These are phyloP conservation scores for Drosophila suzukii DNA, from an alignment of 1,140 invertebrate species.

Conservation along the genomic window DNA sequence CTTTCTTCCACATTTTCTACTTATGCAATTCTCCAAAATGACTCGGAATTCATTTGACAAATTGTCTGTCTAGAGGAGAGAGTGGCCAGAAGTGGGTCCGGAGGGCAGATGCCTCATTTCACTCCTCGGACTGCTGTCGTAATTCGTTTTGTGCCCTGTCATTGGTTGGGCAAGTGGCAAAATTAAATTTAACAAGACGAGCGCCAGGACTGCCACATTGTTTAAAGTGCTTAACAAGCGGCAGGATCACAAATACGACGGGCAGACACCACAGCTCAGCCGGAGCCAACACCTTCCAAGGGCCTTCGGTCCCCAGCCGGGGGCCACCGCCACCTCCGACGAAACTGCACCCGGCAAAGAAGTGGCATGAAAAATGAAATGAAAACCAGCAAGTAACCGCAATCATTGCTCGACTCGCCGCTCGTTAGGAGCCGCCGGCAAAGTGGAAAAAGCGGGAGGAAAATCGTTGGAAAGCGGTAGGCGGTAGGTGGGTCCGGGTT, in stretches of 20 bases:
- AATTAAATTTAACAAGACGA: constrained; percentile 78
- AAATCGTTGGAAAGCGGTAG: background rate
- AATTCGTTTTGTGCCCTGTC: constrained; percentile 67
- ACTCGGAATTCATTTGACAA: constrained; percentile 80
- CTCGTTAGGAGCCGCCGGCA: constrained; percentile 59
- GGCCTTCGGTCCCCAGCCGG: background rate
- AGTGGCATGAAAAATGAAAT: constrained; percentile 78
- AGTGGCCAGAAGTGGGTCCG: background rate
- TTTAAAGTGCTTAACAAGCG: constrained; percentile 80
- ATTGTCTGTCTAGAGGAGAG: constrained; percentile 48
- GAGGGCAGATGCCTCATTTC: constrained; percentile 31
- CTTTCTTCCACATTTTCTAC: constrained; percentile 21
- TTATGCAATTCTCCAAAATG: constrained; percentile 77
- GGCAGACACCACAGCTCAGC: constrained; percentile 11
- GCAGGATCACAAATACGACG: constrained; percentile 1
- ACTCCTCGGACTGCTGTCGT: constrained; percentile 42
- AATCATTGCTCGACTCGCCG: constrained; percentile 78
- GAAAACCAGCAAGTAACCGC: constrained; percentile 78
- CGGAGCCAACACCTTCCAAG: constrained; percentile 38
- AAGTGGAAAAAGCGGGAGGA: constrained; percentile 1
- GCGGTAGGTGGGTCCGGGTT: background rate
- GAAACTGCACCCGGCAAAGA: constrained; percentile 7
- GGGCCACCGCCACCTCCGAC: background rate
- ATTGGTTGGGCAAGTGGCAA: constrained; percentile 79
- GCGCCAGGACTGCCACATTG: constrained; percentile 64